A percentile compares a stretch with the other conserved stretches of the same genome.
Evolutionary conservation across 2,113 vertebrate species (phyloP).

Genomic region (Orientallactaga bullata): DNA sequence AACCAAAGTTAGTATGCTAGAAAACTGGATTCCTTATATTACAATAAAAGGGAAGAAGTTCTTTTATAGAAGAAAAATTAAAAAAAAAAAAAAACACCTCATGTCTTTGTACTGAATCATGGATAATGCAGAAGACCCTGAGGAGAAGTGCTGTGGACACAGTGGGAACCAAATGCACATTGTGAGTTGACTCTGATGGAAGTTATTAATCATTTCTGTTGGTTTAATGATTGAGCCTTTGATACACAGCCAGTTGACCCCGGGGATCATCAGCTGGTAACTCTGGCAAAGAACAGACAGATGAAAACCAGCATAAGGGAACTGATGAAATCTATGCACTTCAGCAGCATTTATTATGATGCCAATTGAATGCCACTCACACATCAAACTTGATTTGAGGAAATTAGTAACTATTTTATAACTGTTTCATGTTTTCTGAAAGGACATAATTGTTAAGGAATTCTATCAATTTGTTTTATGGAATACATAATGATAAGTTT

Average conservation of each 20-base stretch:
- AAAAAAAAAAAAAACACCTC: neutral
- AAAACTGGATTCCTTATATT: neutral
- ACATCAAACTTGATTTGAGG: neutral
- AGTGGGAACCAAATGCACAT: neutral
- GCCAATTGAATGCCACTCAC: neutral
- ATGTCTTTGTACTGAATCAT: neutral
- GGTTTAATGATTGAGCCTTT: neutral
- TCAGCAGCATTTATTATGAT: neutral
- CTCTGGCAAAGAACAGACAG: neutral
- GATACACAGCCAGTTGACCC: constrained; percentile 4
- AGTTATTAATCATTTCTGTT: neutral
- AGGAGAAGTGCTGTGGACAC: neutral
- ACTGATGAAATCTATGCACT: neutral
- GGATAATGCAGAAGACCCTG: neutral
- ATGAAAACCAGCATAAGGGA: neutral
- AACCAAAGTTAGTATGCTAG: neutral
- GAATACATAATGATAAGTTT: no score
- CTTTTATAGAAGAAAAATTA: neutral
- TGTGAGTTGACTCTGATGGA: neutral
- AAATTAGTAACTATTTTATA: neutral
- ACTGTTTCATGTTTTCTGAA: neutral
- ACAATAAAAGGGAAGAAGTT: neutral
- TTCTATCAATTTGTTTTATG: neutral
- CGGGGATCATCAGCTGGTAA: neutral
- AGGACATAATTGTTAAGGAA: neutral